These are phyloP conservation scores for Linnaemya tessellans DNA, from an alignment of 2,888 invertebrate genomes.

Conservation along the genomic window DNA sequence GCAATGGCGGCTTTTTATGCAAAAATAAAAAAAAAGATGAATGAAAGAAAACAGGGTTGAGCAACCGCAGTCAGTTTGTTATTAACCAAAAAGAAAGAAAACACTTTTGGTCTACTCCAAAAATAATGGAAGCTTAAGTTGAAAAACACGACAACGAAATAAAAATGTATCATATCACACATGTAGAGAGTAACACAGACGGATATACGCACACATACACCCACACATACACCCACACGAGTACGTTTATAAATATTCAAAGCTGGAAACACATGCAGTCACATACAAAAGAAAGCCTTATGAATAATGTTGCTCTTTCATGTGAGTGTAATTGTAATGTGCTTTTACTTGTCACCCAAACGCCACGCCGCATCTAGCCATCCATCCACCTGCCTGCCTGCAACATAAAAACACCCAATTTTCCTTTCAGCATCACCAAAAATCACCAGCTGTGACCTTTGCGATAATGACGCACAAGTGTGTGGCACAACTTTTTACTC, in stretches of 20 bases:
- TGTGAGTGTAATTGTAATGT: slow-evolving; percentile 1
- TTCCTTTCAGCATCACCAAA: slow-evolving; percentile 44
- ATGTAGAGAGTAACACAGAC: neutral
- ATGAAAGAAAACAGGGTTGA: slow-evolving; percentile 59
- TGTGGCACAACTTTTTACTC: slow-evolving; percentile 78
- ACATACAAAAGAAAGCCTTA: neutral
- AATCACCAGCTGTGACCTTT: slow-evolving; percentile 74
- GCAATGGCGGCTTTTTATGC: slow-evolving; percentile 47
- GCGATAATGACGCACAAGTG: slow-evolving; percentile 81
- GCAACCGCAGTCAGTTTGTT: slow-evolving; percentile 71
- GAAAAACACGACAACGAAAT: slow-evolving; percentile 51
- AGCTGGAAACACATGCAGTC: neutral
- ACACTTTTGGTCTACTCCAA: neutral
- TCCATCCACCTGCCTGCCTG: slow-evolving; percentile 56
- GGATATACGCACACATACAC: neutral
- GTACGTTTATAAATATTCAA: no score
- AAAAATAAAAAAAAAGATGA: neutral
- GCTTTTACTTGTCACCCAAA: neutral
- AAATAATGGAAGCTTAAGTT: slow-evolving; percentile 60
- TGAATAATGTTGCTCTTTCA: slow-evolving; percentile 21
- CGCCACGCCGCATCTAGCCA: slow-evolving; percentile 10
- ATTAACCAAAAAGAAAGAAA: slow-evolving; percentile 24
- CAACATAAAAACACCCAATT: neutral
- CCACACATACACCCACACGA: no score
- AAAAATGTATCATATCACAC: slow-evolving; percentile 34